Base-by-base conservation (phyloP, 2,888 invertebrate genomes). In the Odontocerum albicorne region DNA sequence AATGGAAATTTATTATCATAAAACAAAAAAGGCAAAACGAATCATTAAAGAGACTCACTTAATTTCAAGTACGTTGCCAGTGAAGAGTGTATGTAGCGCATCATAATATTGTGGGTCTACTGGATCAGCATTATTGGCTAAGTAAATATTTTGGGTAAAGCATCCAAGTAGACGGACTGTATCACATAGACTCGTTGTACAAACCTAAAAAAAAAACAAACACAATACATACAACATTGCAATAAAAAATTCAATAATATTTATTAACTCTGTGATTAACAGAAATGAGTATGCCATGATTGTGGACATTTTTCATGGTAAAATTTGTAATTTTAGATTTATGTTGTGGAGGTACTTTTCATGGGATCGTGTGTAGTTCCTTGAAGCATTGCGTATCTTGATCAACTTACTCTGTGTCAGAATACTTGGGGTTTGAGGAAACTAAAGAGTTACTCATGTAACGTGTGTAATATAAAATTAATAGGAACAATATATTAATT, bases 121-220 rank as follows among this genome's bases (percentile, higher is more conserved):
- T 0, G 68, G 65, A 59, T 77, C 77, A 0, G 68, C 67, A 57
- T 77, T 78, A 51, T 70, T 70, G 53, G 68, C 70, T 20, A 78
- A 62, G 53, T 82, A 79, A 1, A 74, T 75, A 50, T 77, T 77
- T 16, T 71, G 69, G 1, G 77, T 75, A 65, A 99, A 99, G 72
- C 97, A 97, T 3, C 98, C 98, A 43, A 98, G 77, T 35, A 95
- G 77, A 13, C 96, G 82, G 43, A 99, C 79, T 0, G 97, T 95
- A 68, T 97, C 95, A 66, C 95, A 94, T 16, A 99, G 77, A 63
- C 93, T 96, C 35, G 94, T 92, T 73, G 90, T 90, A 66, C 96
- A 95, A 61, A 98, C 92, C 90, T 91, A 68, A 33, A 66, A 70
- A 52, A 60, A 59, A 53, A 60, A 53, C 35, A 59, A 33, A 45